phyloP scores from a whole-genome alignment of 2,113 vertebrate species.

The Siniperca chuatsi region DNA sequence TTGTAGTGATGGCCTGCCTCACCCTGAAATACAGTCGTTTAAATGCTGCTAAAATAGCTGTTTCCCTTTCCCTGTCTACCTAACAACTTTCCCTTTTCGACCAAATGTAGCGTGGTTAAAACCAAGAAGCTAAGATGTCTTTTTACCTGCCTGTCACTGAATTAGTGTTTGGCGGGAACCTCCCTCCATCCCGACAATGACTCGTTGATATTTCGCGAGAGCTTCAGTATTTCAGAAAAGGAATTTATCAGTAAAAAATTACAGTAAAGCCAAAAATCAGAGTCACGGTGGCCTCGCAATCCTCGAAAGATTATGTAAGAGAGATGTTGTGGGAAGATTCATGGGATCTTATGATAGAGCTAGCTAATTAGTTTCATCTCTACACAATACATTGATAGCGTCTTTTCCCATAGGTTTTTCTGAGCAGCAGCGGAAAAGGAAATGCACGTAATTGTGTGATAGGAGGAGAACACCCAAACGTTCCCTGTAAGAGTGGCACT shows the following conservation, averaged over 20 bases:
- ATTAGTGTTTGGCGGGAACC: background rate
- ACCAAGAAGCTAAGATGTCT: background rate
- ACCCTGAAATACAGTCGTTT: background rate
- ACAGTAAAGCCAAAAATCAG: too few species aligned
- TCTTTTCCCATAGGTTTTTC: slow-evolving; percentile 54
- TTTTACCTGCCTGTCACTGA: background rate
- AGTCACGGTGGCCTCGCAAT: too few species aligned
- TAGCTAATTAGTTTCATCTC: slow-evolving; percentile 39
- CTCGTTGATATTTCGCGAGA: background rate
- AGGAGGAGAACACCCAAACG: slow-evolving; percentile 30
- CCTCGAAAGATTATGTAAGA: background rate
- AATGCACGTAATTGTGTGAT: slow-evolving; percentile 33
- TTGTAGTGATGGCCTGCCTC: background rate
- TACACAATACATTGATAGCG: slow-evolving; percentile 20
- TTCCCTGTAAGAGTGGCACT: background rate
- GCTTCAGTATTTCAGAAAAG: background rate
- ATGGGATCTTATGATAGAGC: background rate
- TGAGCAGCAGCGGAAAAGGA: slow-evolving; percentile 46
- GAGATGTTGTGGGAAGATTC: slow-evolving; percentile 12
- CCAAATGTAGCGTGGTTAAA: background rate
- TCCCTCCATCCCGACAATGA: background rate
- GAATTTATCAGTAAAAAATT: background rate
- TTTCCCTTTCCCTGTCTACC: background rate
- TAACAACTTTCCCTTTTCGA: background rate
- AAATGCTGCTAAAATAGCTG: background rate